These are phyloP conservation scores for Haliclystus octoradiatus DNA, from an alignment of 30 jellyfish, hydroid and myxozoan species.

Conservation along the genomic window DNA sequence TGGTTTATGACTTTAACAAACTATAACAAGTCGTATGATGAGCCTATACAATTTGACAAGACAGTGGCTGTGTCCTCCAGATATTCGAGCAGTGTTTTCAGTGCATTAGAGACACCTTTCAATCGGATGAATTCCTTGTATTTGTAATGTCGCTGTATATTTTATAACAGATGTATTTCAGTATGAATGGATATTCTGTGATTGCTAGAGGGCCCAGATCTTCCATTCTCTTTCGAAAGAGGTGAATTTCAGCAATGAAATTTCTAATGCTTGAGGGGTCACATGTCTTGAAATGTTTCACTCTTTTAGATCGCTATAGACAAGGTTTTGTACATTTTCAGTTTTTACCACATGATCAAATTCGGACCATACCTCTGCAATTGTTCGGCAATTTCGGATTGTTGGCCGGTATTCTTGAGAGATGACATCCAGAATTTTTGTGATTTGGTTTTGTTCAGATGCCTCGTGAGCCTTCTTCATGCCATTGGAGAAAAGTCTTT, in stretches of 20 bases:
- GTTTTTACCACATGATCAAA: not conserved
- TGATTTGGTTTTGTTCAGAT: not conserved
- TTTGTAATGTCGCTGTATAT: too few relatives aligned
- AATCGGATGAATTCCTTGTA: conserved; percentile 1
- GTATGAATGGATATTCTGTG: too few relatives aligned
- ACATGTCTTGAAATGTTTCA: not conserved
- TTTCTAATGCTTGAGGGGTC: conserved; percentile 3
- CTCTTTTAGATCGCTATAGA: not conserved
- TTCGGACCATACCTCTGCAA: conserved; percentile 2
- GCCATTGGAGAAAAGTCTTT: not conserved
- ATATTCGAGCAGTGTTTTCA: not conserved
- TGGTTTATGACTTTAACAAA: too few relatives aligned
- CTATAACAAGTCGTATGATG: not conserved
- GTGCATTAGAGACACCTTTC: conserved; percentile 2
- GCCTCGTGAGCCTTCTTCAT: not conserved
- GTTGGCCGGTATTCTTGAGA: not conserved
- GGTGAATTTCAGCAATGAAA: not conserved
- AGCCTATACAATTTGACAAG: not conserved
- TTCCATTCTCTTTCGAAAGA: not conserved
- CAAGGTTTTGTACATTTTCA: not conserved
- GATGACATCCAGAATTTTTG: not conserved
- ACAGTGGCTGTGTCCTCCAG: conserved; percentile 4
- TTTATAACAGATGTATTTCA: too few relatives aligned
- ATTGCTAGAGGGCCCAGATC: not conserved
- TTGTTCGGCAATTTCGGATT: conserved; percentile 1